Conservation (phyloP, 1,140 invertebrate species). For the Lepidurus couesii region DNA sequence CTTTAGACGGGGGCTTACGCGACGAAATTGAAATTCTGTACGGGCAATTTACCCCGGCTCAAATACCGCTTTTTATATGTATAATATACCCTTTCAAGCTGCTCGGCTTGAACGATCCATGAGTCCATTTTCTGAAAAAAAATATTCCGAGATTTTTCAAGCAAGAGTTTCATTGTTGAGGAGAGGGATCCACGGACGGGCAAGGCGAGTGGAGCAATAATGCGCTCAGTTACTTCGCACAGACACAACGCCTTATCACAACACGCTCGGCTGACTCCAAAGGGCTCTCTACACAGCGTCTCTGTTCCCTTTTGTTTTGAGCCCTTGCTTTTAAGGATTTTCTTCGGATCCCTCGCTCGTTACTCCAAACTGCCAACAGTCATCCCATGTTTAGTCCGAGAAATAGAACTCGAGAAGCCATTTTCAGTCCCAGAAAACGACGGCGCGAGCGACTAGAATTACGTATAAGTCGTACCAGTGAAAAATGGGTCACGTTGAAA, state of each 20-base stretch:
- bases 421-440: neutral
- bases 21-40: conserved; percentile 3
- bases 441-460: neutral
- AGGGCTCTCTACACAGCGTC: neutral
- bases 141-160: neutral
- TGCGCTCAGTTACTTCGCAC: conserved; percentile 13
- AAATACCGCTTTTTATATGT: neutral
- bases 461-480: neutral
- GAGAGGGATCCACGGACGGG: neutral
- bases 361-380: neutral
- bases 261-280: neutral
- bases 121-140: neutral
- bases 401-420: neutral
- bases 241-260: conserved; percentile 21
- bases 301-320: neutral
- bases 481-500: neutral
- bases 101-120: neutral
- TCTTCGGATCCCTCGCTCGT: neutral
- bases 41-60: neutral
- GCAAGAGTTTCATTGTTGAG: conserved; percentile 7
- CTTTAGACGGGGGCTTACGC: neutral
- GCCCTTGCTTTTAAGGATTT: neutral
- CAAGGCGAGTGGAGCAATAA: neutral
- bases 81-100: conserved; percentile 1
- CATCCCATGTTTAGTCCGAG: neutral